Evolutionary conservation across 92 coral and sea anemone species (phyloP).

Genomic region (Porites cylindrica): DNA sequence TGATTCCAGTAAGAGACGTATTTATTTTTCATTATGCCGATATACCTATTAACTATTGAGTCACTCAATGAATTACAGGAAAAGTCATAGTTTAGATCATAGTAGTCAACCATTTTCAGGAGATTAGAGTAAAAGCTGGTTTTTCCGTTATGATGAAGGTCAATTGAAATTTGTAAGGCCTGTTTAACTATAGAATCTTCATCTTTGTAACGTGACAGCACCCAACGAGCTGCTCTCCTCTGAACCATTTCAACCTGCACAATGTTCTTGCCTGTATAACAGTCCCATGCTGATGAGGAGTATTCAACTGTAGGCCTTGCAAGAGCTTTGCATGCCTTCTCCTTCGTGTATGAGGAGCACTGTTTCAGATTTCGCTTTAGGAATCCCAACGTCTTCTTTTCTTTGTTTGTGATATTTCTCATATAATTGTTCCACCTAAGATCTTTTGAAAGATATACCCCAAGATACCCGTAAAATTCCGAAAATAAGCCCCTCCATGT

Average conservation of each 20-base stretch:
- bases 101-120: no score
- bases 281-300: constrained; percentile 29
- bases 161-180: no score
- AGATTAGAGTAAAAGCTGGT: no score
- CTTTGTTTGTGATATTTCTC: constrained; percentile 26
- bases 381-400: constrained; percentile 22
- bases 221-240: constrained; percentile 41
- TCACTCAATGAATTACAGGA: no score
- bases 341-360: constrained; percentile 25
- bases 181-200: no score
- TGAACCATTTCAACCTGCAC: constrained; percentile 23
- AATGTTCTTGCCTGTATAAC: constrained; percentile 23
- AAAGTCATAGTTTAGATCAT: no score
- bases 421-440: constrained; percentile 38
- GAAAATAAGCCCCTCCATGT: no score
- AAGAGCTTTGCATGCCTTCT: constrained; percentile 28
- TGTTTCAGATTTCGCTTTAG: constrained; percentile 31
- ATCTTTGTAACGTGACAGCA: background rate
- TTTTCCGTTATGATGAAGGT: no score
- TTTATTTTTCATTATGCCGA: no score
- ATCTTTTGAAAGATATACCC: constrained; percentile 48
- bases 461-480: constrained; percentile 4
- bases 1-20: no score
- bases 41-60: no score
- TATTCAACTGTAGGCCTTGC: constrained; percentile 23